These are phyloP conservation scores for Euwallacea fornicatus DNA, from an alignment of 1,140 invertebrate species.

Conservation along the genomic window DNA sequence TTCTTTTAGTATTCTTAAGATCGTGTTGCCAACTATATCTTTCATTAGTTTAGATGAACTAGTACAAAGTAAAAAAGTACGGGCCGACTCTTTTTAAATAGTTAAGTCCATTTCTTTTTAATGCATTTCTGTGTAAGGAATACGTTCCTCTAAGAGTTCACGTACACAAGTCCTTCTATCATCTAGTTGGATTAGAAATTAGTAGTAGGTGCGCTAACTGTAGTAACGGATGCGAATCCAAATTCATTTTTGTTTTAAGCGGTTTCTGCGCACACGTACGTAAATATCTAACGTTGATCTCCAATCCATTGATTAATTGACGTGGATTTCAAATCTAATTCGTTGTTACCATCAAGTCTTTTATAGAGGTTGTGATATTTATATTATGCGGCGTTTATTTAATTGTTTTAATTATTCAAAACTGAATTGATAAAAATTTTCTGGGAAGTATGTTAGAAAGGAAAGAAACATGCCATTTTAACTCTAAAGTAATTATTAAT, in stretches of 20 bases:
- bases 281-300: not conserved
- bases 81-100: too few species aligned
- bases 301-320: too few species aligned
- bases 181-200: too few species aligned
- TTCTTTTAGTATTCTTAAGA: slow-evolving; percentile 22
- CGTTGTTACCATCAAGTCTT: not conserved
- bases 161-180: too few species aligned
- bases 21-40: slow-evolving; percentile 18
- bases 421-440: slow-evolving; percentile 3
- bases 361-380: not conserved
- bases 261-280: not conserved
- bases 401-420: slow-evolving; percentile 6
- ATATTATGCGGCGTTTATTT: not conserved
- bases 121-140: too few species aligned
- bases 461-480: too few species aligned
- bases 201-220: not conserved
- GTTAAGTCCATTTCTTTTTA: too few species aligned
- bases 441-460: too few species aligned
- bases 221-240: not conserved
- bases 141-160: too few species aligned
- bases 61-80: slow-evolving; percentile 28
- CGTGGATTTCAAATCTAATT: too few species aligned
- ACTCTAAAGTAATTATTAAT: too few species aligned
- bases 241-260: slow-evolving; percentile 1
- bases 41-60: slow-evolving; percentile 12